phyloP scores from a whole-genome alignment of 2,888 invertebrate genomes.

The Zhuqinia jingwanae region DNA sequence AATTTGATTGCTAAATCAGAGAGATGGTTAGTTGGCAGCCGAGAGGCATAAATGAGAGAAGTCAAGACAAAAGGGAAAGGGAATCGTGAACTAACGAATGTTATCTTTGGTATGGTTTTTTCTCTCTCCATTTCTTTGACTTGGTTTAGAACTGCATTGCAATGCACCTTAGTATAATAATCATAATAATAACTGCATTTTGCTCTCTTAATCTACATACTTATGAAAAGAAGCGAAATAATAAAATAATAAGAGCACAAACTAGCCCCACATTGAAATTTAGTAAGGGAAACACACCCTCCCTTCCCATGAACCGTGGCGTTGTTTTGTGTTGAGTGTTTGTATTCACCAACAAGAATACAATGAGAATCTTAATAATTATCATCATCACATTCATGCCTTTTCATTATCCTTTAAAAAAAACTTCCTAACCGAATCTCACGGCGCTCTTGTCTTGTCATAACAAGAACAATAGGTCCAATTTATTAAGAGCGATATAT shows the following conservation, averaged over 20 bases:
- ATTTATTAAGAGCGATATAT: slow-evolving; percentile 43
- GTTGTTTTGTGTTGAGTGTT: slow-evolving; percentile 3
- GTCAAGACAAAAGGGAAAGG: slow-evolving; percentile 61
- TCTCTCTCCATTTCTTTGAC: slow-evolving; percentile 2
- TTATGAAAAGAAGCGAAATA: slow-evolving; percentile 10
- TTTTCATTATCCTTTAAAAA: slow-evolving; percentile 56
- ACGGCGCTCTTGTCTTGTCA: slow-evolving; percentile 3
- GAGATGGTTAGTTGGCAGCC: slow-evolving; percentile 59
- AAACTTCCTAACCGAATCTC: slow-evolving; percentile 41
- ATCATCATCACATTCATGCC: slow-evolving; percentile 54
- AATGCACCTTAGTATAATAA: not conserved
- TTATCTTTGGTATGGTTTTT: slow-evolving; percentile 41
- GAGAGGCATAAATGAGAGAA: slow-evolving; percentile 25
- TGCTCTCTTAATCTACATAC: slow-evolving; percentile 3
- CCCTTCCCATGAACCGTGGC: not conserved
- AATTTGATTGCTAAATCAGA: slow-evolving; percentile 67
- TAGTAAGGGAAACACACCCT: slow-evolving; percentile 52
- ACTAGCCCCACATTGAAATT: too few relatives aligned
- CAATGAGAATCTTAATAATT: slow-evolving; percentile 61
- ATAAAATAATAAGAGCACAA: not conserved
- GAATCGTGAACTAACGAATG: slow-evolving; percentile 42
- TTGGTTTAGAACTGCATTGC: not conserved
- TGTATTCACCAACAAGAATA: slow-evolving; percentile 44
- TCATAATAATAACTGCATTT: not conserved
- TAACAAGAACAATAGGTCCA: slow-evolving; percentile 51